Evolutionary conservation across 2,797 vertebrate genomes (phyloP).

Genomic region (Brachymystax lenok): DNA sequence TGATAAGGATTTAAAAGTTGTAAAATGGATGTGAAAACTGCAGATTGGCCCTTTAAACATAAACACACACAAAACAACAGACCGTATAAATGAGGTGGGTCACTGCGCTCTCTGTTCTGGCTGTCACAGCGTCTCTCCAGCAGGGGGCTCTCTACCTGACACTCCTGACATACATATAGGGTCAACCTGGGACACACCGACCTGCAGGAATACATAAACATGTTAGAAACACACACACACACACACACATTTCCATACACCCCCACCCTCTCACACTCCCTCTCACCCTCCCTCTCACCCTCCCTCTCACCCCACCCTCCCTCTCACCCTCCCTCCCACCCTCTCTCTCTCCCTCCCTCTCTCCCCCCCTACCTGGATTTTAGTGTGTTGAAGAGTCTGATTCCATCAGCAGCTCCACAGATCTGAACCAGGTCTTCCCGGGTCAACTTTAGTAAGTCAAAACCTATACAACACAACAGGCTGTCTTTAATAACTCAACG

Average conservation of each 20-base stretch:
- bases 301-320: no score
- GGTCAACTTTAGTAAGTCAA: slow-evolving; percentile 93
- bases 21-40: no score
- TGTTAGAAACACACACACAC: no score
- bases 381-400: slow-evolving; percentile 92
- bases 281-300: no score
- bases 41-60: no score
- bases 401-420: slow-evolving; percentile 93
- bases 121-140: slow-evolving; percentile 79
- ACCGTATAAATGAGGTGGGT: slow-evolving; percentile 86
- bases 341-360: neutral
- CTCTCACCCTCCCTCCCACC: rapidly evolving
- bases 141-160: slow-evolving; percentile 69
- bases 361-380: slow-evolving; percentile 84
- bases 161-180: slow-evolving; percentile 91
- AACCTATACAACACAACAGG: slow-evolving; percentile 71
- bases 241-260: neutral
- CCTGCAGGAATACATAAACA: slow-evolving; percentile 68
- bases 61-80: slow-evolving; percentile 19
- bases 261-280: neutral
- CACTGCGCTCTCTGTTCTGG: slow-evolving; percentile 79
- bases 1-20: no score
- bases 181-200: slow-evolving; percentile 91
- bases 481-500: neutral
- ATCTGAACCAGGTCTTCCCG: slow-evolving; percentile 93